Base-by-base conservation (phyloP, 2,797 vertebrate genomes). In the Kryptolebias ocellatus region DNA sequence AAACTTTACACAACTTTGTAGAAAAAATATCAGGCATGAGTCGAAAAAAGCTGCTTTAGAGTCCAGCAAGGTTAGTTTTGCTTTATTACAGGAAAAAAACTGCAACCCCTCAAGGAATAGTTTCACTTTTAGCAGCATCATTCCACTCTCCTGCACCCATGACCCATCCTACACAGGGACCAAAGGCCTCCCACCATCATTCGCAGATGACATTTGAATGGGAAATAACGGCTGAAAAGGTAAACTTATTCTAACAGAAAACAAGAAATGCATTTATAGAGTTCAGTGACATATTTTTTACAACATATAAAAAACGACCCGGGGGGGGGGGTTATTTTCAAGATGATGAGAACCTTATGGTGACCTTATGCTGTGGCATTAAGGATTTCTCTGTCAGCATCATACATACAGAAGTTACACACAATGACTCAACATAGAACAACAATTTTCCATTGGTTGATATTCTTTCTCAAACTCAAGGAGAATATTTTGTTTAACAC, bases 1-100 rank as follows among this genome's bases (percentile, higher is more conserved):
- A 84, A 15, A 67, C 78, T 86, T 80, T 80, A 83, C 91, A 91
- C 81, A 86, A 90, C 87, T 84, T 77, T 39, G 76, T 88, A 83
- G 86, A 73, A 83, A 83, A 77, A 50, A 72, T 66, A 87, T 89
- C 81, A 90, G 82, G 71, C 60, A 55, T 9, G 28, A 56, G 78
- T 84, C 90, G 82, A 81, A 87, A 89, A 79, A 78, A 77, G 50
- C 3, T 42, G 9, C 31, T 12, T 42, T 49, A 66, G 74, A 81
- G 67, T 52, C 64, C 10, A 46, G 78, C 54, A 72, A 39, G 0
- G 54, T 52, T 10, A 0, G 57, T 85, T 88, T 89, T 90, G 81
- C 90, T 91, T 90, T 85, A 87, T 79, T 4, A 27, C 62, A n/a
- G 50, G 77, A 71, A 83, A 85, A 82, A 86, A 73, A 83, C 79